These are phyloP conservation scores for Ceratina australensis DNA, from an alignment of 1,140 invertebrate genomes.

Conservation along the genomic window DNA sequence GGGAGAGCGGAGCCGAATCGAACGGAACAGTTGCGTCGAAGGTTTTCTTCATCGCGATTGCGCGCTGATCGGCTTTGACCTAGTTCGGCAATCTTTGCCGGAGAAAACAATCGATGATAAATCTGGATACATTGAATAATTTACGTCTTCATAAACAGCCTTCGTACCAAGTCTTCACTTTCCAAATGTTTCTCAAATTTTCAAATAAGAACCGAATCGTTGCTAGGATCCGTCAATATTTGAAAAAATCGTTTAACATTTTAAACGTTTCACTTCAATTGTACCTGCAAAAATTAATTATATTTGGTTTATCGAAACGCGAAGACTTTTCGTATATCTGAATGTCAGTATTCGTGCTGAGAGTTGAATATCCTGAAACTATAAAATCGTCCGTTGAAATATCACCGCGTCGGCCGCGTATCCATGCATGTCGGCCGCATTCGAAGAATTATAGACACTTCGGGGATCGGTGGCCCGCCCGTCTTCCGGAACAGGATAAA, in stretches of 20 bases:
- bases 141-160: neutral
- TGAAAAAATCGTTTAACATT: too few relatives aligned
- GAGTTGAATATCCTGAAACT: too few relatives aligned
- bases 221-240: neutral
- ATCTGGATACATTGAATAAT: slow-evolving; percentile 16
- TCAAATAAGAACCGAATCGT: neutral
- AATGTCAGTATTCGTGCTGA: too few relatives aligned
- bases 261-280: too few relatives aligned
- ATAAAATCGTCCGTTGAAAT: neutral
- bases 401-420: neutral
- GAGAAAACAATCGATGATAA: slow-evolving; percentile 46
- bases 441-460: slow-evolving; percentile 29
- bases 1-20: slow-evolving; percentile 17
- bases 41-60: slow-evolving; percentile 29
- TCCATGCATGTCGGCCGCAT: neutral
- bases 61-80: slow-evolving; percentile 46
- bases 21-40: slow-evolving; percentile 34
- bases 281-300: too few relatives aligned
- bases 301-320: too few relatives aligned
- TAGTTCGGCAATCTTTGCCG: slow-evolving; percentile 35
- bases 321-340: too few relatives aligned
- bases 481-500: slow-evolving; percentile 31
- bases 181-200: neutral
- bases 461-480: slow-evolving; percentile 7
- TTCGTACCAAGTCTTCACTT: neutral